Percentiles rank a stretch among this genome's conserved stretches.
Conservation (phyloP, 2,113 vertebrate species). For the Prionailurus viverrinus region DNA sequence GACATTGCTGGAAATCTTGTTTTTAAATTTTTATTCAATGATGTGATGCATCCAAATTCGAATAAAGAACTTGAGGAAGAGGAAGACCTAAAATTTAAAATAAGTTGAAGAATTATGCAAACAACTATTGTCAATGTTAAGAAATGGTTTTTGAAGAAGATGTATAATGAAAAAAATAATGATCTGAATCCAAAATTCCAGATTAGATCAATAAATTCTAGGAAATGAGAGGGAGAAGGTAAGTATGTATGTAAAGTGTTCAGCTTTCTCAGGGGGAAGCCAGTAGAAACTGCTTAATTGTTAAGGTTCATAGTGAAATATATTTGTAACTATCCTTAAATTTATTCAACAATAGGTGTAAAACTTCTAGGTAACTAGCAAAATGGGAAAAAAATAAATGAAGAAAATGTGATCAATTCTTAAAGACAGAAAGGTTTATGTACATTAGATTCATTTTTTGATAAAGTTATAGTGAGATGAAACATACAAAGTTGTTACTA, state of each 20-base stretch:
- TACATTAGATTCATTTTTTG: constrained; percentile 58
- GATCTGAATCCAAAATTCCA: not conserved
- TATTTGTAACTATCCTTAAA: constrained; percentile 27
- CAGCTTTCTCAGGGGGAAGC: not conserved
- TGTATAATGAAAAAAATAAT: not conserved
- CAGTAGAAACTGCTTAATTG: not conserved
- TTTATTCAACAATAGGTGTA: not conserved
- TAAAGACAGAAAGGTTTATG: constrained; percentile 63
- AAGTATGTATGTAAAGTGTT: not conserved
- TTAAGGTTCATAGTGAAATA: constrained; percentile 16
- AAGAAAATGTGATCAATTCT: constrained; percentile 55
- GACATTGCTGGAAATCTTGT: not conserved
- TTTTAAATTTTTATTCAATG: constrained; percentile 9
- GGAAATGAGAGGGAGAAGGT: not conserved
- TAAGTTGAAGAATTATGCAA: not conserved
- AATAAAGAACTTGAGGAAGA: not conserved
- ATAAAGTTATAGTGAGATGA: constrained; percentile 67
- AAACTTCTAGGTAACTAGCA: constrained; percentile 22
- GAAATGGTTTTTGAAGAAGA: not conserved
- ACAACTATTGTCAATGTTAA: not conserved
- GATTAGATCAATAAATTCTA: not conserved
- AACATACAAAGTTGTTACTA: constrained; percentile 64
- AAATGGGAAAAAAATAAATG: not conserved
- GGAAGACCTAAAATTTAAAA: not conserved
- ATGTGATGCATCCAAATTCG: not conserved